Percentiles rank a stretch among this genome's conserved stretches.
phyloP scores from a whole-genome alignment of 2,888 invertebrate species.

The Patella depressa region DNA sequence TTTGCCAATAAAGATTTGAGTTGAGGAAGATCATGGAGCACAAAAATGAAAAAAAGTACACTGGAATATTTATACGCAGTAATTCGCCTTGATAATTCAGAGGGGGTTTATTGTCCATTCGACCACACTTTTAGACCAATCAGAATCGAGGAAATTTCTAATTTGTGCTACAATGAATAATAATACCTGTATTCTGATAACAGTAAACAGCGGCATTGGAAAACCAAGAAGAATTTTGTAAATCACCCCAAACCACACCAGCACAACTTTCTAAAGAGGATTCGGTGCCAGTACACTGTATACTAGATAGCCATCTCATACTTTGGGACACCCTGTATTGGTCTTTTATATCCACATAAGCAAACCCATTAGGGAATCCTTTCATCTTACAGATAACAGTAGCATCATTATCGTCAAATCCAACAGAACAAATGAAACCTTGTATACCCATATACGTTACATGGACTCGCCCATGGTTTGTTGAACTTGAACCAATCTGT shows the following conservation, averaged over 20 bases:
- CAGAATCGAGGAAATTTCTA: too few relatives aligned
- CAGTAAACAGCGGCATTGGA: conserved; percentile 54
- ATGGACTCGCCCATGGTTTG: conserved; percentile 36
- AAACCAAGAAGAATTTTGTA: conserved; percentile 41
- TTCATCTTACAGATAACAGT: conserved; percentile 53
- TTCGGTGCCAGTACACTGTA: conserved; percentile 23
- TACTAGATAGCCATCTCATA: conserved; percentile 20
- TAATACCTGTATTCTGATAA: conserved; percentile 45
- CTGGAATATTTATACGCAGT: too few relatives aligned
- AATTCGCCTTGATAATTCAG: too few relatives aligned
- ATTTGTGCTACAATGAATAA: not conserved
- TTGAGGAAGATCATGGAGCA: too few relatives aligned
- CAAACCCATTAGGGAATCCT: conserved; percentile 51
- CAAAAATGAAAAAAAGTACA: too few relatives aligned
- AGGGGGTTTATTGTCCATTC: too few relatives aligned
- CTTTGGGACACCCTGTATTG: not conserved
- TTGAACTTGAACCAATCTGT: not conserved
- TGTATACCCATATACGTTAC: conserved; percentile 50
- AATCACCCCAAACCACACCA: conserved; percentile 51
- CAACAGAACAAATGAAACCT: conserved; percentile 53
- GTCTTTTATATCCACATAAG: conserved; percentile 30
- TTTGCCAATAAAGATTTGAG: too few relatives aligned
- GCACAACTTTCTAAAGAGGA: conserved; percentile 39
- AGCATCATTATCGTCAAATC: conserved; percentile 55
- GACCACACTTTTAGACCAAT: too few relatives aligned